phyloP scores from a whole-genome alignment of 2,888 invertebrate genomes.

The Archaeoteleia sp. region DNA sequence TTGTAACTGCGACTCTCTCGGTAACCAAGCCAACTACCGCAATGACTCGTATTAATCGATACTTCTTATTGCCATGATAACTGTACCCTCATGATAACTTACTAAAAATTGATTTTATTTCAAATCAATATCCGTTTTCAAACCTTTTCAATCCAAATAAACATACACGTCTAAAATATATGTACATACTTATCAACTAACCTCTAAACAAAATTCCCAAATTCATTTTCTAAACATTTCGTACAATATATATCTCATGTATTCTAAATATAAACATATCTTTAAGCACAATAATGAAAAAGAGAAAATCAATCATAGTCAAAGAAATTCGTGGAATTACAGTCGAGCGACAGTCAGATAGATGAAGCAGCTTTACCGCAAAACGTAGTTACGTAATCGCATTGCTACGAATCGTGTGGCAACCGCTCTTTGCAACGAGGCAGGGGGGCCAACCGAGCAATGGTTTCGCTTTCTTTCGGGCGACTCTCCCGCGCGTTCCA shows the following conservation, averaged over 20 bases:
- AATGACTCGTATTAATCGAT: conserved; percentile 28
- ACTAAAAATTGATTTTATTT: conserved; percentile 1
- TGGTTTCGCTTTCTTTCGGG: conserved; percentile 59
- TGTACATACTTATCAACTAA: too few relatives aligned
- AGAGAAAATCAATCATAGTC: too few relatives aligned
- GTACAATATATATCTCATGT: too few relatives aligned
- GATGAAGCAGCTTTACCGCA: conserved; percentile 59
- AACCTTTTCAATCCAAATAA: too few relatives aligned
- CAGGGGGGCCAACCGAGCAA: conserved; percentile 36
- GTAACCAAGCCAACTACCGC: conserved; percentile 69
- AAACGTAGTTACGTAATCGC: conserved; percentile 60
- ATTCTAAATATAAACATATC: too few relatives aligned
- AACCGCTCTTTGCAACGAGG: conserved; percentile 54
- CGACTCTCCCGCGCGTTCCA: conserved; percentile 41
- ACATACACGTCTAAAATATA: too few relatives aligned
- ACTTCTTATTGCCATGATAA: conserved; percentile 28
- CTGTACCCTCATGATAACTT: conserved; percentile 24
- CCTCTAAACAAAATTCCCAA: too few relatives aligned
- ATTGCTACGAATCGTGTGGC: conserved; percentile 60
- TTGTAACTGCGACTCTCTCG: conserved; percentile 64
- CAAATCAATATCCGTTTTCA: not conserved
- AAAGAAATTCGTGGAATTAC: too few relatives aligned
- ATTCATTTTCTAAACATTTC: too few relatives aligned
- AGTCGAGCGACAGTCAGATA: not conserved
- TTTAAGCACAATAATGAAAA: too few relatives aligned